Conservation (phyloP, 2,113 vertebrate genomes). For the Rhinolophus ferrumequinum region DNA sequence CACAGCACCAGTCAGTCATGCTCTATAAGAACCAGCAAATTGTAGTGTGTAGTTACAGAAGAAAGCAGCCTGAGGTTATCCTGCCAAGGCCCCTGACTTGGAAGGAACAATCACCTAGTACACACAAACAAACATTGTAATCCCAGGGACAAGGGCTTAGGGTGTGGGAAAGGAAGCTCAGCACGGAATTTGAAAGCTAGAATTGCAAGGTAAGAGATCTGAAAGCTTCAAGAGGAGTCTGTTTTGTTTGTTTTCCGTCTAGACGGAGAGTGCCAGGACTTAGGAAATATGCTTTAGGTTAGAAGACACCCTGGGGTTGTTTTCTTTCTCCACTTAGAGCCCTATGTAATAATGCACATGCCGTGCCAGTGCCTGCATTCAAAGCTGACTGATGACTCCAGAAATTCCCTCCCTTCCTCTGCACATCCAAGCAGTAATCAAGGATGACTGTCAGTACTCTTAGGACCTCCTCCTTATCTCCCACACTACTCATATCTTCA, state of each 20-base stretch:
- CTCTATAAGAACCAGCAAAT: not conserved
- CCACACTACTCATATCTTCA: not conserved
- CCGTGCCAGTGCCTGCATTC: not conserved
- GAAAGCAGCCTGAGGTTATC: slow-evolving; percentile 23
- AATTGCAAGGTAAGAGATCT: slow-evolving; percentile 76
- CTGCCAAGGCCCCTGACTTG: not conserved
- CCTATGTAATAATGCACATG: slow-evolving; percentile 13
- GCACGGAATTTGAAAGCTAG: slow-evolving; percentile 61
- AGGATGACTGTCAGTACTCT: not conserved
- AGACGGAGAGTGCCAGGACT: slow-evolving; percentile 68
- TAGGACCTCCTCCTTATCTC: not conserved
- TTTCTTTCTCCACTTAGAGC: slow-evolving; percentile 56
- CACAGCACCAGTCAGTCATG: not conserved
- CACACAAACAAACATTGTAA: slow-evolving; percentile 56
- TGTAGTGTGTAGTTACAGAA: not conserved
- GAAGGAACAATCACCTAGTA: slow-evolving; percentile 41
- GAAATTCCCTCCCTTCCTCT: not conserved
- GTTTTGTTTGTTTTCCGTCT: slow-evolving; percentile 81
- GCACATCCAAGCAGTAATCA: not conserved
- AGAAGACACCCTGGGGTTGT: slow-evolving; percentile 60
- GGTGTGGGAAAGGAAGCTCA: slow-evolving; percentile 70
- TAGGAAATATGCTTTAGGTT: slow-evolving; percentile 69
- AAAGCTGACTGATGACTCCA: not conserved
- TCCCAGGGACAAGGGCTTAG: not conserved
- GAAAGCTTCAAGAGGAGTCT: slow-evolving; percentile 65